phyloP scores from a whole-genome alignment of 2,888 invertebrate genomes.

The Lycaena phlaeas region DNA sequence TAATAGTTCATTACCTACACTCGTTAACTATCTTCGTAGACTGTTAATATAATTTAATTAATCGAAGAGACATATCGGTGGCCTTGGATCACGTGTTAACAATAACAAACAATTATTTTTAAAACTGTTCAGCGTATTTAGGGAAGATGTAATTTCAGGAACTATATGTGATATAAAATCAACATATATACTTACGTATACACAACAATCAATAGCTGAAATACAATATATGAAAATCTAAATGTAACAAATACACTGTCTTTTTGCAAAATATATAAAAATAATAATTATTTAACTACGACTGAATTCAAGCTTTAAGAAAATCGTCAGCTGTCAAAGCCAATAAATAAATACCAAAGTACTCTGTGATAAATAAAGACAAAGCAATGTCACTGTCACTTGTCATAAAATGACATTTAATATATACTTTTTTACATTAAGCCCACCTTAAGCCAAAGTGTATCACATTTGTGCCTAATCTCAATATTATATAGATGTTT shows the following conservation, averaged over 20 bases:
- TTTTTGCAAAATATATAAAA: not conserved
- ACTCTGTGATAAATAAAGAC: no score
- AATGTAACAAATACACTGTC: not conserved
- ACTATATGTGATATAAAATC: not conserved
- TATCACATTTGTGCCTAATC: no score
- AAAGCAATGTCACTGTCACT: no score
- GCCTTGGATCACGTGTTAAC: slow-evolving; percentile 50
- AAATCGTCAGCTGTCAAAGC: not conserved
- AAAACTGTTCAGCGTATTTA: not conserved
- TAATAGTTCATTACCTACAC: no score
- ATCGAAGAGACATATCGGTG: slow-evolving; percentile 26
- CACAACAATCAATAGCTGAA: not conserved
- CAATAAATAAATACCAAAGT: no score
- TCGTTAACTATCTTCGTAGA: slow-evolving; percentile 9
- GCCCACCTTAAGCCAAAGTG: no score
- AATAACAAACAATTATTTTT: slow-evolving; percentile 28
- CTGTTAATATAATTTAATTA: slow-evolving; percentile 25
- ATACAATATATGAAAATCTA: not conserved
- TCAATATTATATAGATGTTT: no score
- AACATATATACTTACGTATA: not conserved
- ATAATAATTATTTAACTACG: not conserved
- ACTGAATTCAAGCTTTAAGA: not conserved
- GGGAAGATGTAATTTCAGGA: no score
- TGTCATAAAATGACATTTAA: no score
- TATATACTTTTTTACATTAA: no score